Evolutionary conservation across 2,113 vertebrate genomes (phyloP).

Genomic region (Pteropus alecto): DNA sequence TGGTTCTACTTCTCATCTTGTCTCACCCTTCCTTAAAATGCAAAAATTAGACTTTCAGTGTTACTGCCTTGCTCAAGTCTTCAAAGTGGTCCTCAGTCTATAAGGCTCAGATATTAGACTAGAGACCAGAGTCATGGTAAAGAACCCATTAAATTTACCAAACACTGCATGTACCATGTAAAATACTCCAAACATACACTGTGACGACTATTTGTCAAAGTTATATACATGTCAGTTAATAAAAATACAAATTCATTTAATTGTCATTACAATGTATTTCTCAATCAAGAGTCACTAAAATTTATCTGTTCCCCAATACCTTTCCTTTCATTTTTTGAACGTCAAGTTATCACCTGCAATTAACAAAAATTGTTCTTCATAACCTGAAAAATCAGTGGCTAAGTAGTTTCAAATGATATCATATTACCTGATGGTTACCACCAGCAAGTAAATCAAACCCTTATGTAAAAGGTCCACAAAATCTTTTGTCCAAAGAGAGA

Average conservation of each 20-base stretch:
- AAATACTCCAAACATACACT: neutral
- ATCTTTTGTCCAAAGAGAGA: neutral
- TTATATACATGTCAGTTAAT: neutral
- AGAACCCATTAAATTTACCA: neutral
- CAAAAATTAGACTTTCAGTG: slow-evolving; percentile 1
- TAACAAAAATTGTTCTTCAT: slow-evolving; percentile 1
- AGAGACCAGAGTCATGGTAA: neutral
- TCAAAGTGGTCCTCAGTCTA: neutral
- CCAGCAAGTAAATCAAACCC: neutral
- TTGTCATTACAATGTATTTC: neutral
- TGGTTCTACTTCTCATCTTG: neutral
- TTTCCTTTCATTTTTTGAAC: neutral
- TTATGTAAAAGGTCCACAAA: neutral
- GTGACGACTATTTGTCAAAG: neutral
- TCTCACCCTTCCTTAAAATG: neutral
- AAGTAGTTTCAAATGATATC: neutral
- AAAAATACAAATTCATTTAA: neutral
- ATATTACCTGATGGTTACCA: neutral
- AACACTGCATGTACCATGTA: neutral
- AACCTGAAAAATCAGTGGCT: neutral
- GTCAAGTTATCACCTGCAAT: neutral
- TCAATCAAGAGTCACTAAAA: neutral
- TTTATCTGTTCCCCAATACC: neutral
- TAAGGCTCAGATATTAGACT: neutral
- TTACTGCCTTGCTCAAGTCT: neutral